Base-by-base conservation (phyloP, 2,888 invertebrate genomes). In the Alloplasta piceator region DNA sequence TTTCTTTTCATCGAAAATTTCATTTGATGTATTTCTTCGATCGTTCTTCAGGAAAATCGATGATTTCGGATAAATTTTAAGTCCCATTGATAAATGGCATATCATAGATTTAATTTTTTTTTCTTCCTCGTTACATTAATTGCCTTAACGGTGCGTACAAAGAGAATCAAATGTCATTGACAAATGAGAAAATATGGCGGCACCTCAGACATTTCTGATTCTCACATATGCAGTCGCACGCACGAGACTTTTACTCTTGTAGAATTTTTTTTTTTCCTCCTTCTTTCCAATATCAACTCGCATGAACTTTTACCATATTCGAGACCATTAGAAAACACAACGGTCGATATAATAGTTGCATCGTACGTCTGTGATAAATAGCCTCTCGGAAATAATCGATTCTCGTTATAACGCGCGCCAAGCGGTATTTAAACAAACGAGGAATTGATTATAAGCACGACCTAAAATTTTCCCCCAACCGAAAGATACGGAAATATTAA, bases 351-450 rank as follows among this genome's bases (percentile, higher is more conserved):
- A 26, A 26, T 75, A 71, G 74, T 78, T 63, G 61, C 63, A 16
- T 41, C 55, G n/a, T 52, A 71, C 3, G 26, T 26, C 26, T 82
- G 56, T 84, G 84, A 83, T 84, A 80, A 82, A 84, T 82, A 74
- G 75, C 83, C 84, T 82, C 83, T 84, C 83, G 84, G 83, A 84
- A 84, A 83, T 72, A 70, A 82, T 82, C 75, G 76, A 80, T 80
- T 80, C 67, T 75, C 63, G 83, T 82, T 81, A 74, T 67, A 63
- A 36, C 55, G 52, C 52, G 14, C 50, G 67, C 67, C 43, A 16
- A 52, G 16, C 56, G 72, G 52, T 78, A 78, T 78, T 73, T 60
- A 80, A 74, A 26, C 1, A 26, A 26, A 26, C 26, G 26, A 26
- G 39, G n/a, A 70, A 78, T 79, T 50, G 71, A 82, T 26, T 26